phyloP scores from a whole-genome alignment of 2,888 invertebrate genomes.

The Sinodicranocentrus sp. region DNA sequence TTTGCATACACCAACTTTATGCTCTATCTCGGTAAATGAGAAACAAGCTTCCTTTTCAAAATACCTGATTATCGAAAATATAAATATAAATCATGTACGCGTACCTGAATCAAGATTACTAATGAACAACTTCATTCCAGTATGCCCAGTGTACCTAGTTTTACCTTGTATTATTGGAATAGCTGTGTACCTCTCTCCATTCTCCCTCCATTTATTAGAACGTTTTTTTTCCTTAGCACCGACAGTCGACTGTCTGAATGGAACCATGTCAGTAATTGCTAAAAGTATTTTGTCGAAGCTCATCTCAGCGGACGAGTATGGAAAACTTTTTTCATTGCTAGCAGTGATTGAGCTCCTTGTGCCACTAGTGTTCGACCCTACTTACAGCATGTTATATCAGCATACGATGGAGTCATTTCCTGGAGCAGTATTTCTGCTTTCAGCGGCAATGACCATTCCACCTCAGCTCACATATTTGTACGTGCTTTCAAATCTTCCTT shows the following conservation, averaged over 20 bases:
- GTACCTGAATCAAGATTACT: no score
- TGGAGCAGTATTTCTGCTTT: conserved; percentile 70
- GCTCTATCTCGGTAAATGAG: conserved; percentile 90
- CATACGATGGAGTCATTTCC: conserved; percentile 64
- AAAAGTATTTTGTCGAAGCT: conserved; percentile 73
- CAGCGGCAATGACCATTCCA: conserved; percentile 70
- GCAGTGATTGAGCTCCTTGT: conserved; percentile 69
- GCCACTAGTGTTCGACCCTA: conserved; percentile 68
- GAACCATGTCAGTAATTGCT: conserved; percentile 69
- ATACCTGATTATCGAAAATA: no score
- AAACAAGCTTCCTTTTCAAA: no score
- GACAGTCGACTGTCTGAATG: conserved; percentile 70
- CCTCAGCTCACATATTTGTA: conserved; percentile 69
- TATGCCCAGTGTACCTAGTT: no score
- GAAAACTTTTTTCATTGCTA: conserved; percentile 69
- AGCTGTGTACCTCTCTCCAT: background rate
- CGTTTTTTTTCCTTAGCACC: no score
- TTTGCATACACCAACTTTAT: conserved; percentile 89
- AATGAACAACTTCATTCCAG: no score
- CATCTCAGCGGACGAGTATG: conserved; percentile 60
- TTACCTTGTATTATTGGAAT: no score
- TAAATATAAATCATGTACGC: no score
- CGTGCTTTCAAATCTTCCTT: conserved; percentile 11
- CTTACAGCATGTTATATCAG: conserved; percentile 70
- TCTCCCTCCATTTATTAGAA: background rate